A percentile compares a stretch with the other conserved stretches of the same genome.
Evolutionary conservation across 2,113 vertebrate species (phyloP).

Genomic region (Sinocyclocheilus anshuiensis): DNA sequence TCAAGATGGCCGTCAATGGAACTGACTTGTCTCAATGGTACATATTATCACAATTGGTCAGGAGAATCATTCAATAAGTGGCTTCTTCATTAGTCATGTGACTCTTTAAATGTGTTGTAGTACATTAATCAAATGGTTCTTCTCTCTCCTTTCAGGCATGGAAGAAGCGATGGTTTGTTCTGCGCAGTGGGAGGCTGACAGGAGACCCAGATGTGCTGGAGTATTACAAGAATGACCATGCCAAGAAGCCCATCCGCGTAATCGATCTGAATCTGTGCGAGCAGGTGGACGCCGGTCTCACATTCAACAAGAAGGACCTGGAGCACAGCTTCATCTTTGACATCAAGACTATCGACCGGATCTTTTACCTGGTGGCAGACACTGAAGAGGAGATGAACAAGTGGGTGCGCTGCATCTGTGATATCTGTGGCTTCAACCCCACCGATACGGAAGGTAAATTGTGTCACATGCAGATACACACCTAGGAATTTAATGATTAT

Average conservation of each 20-base stretch:
- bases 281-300: conserved; percentile 97
- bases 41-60: background rate
- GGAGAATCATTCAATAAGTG: background rate
- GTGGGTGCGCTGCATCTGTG: conserved; percentile 98
- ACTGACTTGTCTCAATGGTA: background rate
- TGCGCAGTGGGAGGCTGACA: conserved; percentile 93
- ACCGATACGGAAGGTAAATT: conserved; percentile 89
- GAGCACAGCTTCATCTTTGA: conserved; percentile 99
- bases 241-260: conserved; percentile 98
- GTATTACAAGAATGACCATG: conserved; percentile 99
- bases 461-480: too few species aligned
- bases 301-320: conserved; percentile 97
- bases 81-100: background rate
- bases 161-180: conserved; percentile 99
- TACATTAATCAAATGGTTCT: conserved; percentile 30
- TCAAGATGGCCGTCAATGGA: background rate
- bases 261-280: conserved; percentile 99
- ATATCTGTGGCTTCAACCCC: conserved; percentile 99
- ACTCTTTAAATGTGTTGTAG: background rate
- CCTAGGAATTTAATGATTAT: background rate
- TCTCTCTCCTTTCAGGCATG: conserved; percentile 84
- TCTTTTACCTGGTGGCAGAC: conserved; percentile 98
- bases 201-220: conserved; percentile 97
- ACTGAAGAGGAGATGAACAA: conserved; percentile 99
- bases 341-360: conserved; percentile 96